Percentiles rank a stretch among this genome's conserved stretches.
These are phyloP conservation scores for Ictalurus punctatus DNA, from an alignment of 2,113 vertebrate species.

Conservation along the genomic window DNA sequence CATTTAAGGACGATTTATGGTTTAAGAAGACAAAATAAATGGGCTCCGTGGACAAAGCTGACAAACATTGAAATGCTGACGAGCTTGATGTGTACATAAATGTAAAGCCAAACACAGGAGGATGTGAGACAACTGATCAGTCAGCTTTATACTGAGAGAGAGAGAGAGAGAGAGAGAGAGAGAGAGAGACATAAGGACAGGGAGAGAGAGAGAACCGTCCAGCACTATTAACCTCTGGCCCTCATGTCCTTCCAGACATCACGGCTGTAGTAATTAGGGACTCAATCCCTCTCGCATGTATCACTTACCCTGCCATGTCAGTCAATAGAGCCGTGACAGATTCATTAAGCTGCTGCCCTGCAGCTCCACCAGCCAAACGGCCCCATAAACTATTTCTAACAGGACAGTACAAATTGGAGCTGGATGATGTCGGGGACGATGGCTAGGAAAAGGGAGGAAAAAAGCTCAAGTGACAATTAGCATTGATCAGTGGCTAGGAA, in stretches of 20 bases:
- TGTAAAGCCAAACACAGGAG: slow-evolving; percentile 24
- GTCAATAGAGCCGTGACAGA: slow-evolving; percentile 76
- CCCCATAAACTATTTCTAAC: slow-evolving; percentile 84
- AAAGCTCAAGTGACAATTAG: slow-evolving; percentile 76
- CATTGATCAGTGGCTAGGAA: slow-evolving; percentile 79
- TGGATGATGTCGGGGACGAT: neutral
- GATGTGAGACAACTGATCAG: slow-evolving; percentile 66
- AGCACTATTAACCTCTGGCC: slow-evolving; percentile 94
- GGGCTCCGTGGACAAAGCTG: slow-evolving; percentile 1
- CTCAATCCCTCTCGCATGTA: slow-evolving; percentile 90
- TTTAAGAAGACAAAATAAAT: slow-evolving; percentile 18
- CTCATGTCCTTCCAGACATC: slow-evolving; percentile 84
- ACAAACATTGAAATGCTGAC: neutral
- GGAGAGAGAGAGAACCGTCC: slow-evolving; percentile 50
- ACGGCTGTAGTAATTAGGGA: slow-evolving; percentile 97
- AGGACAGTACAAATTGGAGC: slow-evolving; percentile 57
- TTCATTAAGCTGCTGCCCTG: slow-evolving; percentile 84
- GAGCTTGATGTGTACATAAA: neutral
- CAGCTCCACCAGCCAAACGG: slow-evolving; percentile 77
- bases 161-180: neutral
- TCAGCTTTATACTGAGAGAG: slow-evolving; percentile 17
- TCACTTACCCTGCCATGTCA: slow-evolving; percentile 83
- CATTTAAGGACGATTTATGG: slow-evolving; percentile 3
- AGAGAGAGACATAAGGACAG: slow-evolving; percentile 27
- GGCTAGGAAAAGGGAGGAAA: neutral